Percentiles rank a stretch among this genome's conserved stretches.
Evolutionary conservation across 1,140 invertebrate genomes (phyloP).

Genomic region (Drosophila lowei): DNA sequence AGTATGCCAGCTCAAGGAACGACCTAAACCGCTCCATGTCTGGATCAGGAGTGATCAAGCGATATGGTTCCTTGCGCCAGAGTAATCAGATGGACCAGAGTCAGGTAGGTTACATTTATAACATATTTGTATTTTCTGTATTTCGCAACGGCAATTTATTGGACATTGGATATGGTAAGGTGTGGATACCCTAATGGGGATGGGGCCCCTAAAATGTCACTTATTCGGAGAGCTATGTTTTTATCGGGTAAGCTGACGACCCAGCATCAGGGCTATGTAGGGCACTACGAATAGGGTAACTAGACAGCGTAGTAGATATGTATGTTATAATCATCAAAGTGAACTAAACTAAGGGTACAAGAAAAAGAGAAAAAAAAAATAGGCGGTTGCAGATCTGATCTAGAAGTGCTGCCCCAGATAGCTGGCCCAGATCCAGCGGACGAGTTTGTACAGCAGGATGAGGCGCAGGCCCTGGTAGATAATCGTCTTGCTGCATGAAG

Average conservation of each 20-base stretch:
- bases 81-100: slow-evolving; percentile 52
- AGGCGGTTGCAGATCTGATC: not conserved
- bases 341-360: not conserved
- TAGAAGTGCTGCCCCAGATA: slow-evolving; percentile 23
- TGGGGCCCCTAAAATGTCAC: too few relatives aligned
- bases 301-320: too few relatives aligned
- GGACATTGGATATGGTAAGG: too few relatives aligned
- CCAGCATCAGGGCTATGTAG: not conserved
- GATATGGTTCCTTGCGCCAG: slow-evolving; percentile 76
- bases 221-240: too few relatives aligned
- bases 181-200: too few relatives aligned
- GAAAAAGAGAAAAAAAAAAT: slow-evolving; percentile 6
- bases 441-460: slow-evolving; percentile 61
- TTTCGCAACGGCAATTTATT: too few relatives aligned
- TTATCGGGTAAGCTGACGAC: too few relatives aligned
- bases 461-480: slow-evolving; percentile 45
- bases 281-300: not conserved
- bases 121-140: not conserved
- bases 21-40: slow-evolving; percentile 71
- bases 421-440: slow-evolving; percentile 51
- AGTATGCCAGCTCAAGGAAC: slow-evolving; percentile 81
- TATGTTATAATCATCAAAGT: not conserved
- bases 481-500: slow-evolving; percentile 42
- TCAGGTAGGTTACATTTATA: slow-evolving; percentile 43
- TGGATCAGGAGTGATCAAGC: slow-evolving; percentile 65